A percentile compares a stretch with the other conserved stretches of the same genome.
Conservation (phyloP, 2,113 vertebrate genomes). For the Muntiacus reevesi region DNA sequence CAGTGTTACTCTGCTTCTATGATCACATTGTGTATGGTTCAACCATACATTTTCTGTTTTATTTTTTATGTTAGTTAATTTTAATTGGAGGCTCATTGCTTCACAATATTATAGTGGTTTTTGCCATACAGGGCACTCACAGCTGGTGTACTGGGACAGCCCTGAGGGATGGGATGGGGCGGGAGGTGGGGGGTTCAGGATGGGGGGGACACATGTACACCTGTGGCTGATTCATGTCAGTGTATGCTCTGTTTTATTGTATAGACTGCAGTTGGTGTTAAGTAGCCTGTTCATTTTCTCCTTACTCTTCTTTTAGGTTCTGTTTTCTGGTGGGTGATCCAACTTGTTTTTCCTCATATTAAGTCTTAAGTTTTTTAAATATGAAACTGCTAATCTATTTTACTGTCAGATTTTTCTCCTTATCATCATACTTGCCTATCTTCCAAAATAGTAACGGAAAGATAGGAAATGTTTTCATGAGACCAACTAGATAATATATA, state of each 20-base stretch:
- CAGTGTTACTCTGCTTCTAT: neutral
- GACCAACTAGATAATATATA: neutral
- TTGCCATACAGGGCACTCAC: neutral
- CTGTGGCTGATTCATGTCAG: neutral
- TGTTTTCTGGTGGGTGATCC: neutral
- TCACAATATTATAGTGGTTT: neutral
- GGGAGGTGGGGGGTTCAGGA: neutral
- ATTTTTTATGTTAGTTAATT: neutral
- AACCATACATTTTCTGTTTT: neutral
- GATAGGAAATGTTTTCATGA: neutral
- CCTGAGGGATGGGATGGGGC: neutral
- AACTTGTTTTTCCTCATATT: neutral
- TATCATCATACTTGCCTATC: neutral
- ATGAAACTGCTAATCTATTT: neutral
- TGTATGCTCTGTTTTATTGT: neutral
- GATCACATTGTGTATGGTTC: neutral
- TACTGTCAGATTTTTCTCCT: neutral
- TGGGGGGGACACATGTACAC: neutral
- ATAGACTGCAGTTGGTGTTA: neutral
- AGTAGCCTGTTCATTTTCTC: neutral
- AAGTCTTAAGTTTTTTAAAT: neutral
- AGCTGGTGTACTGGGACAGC: neutral
- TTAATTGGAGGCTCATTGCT: neutral
- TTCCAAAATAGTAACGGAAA: neutral
- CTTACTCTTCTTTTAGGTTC: neutral